Evolutionary conservation across 1,140 invertebrate species (phyloP).

Genomic region (Xylocopa sonorina): DNA sequence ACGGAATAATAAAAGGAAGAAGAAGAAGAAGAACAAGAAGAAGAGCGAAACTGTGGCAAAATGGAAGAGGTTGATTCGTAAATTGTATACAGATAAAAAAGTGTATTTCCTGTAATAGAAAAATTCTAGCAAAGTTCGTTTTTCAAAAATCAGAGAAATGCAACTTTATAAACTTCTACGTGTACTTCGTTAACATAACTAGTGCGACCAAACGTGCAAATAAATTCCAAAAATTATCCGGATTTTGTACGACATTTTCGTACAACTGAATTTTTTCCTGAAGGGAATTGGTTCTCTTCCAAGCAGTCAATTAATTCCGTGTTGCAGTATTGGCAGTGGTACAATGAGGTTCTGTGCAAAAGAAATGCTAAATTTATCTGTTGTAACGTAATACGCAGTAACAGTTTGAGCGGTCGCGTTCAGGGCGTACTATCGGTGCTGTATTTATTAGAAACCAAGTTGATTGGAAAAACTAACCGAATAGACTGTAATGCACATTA

Average conservation of each 20-base stretch:
- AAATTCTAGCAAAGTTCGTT: no score
- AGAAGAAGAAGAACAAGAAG: no score
- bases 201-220: no score
- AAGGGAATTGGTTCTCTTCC: constrained; percentile 74
- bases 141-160: no score
- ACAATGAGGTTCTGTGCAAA: constrained; percentile 75
- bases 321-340: constrained; percentile 77
- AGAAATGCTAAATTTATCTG: constrained; percentile 81
- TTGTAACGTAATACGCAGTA: constrained; percentile 79
- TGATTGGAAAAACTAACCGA: background rate
- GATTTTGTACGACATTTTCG: no score
- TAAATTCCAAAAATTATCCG: no score
- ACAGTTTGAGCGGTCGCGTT: constrained; percentile 53
- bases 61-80: no score
- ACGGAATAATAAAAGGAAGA: background rate
- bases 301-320: constrained; percentile 78
- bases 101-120: no score
- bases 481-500: background rate
- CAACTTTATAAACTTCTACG: background rate
- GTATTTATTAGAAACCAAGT: constrained; percentile 45
- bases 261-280: constrained; percentile 25
- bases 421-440: constrained; percentile 30
- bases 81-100: background rate
- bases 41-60: background rate
- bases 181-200: no score